Evolutionary conservation across 1,140 invertebrate species (phyloP).

Genomic region (Sycophaga agraensis): DNA sequence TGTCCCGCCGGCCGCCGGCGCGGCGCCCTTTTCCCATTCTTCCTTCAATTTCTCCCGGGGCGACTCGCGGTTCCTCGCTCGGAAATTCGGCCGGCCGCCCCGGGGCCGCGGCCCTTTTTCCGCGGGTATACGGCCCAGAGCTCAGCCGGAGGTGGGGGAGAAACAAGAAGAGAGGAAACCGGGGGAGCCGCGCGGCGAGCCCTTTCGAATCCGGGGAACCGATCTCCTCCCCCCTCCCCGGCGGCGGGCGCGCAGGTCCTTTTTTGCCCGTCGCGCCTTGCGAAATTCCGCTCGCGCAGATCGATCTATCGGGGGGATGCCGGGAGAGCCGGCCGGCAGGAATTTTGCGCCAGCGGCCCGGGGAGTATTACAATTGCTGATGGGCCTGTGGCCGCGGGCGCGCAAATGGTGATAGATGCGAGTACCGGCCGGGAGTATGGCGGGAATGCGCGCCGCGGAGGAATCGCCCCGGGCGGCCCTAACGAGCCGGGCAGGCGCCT

Average conservation of each 20-base stretch:
- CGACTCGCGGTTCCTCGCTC: not conserved
- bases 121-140: too few relatives aligned
- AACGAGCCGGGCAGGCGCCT: too few relatives aligned
- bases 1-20: not conserved
- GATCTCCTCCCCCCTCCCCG: too few relatives aligned
- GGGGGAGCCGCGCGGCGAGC: too few relatives aligned
- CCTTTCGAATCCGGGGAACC: too few relatives aligned
- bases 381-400: not conserved
- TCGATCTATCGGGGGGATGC: conserved; percentile 12
- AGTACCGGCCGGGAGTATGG: not conserved
- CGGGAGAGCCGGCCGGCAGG: too few relatives aligned
- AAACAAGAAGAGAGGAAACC: too few relatives aligned
- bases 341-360: not conserved
- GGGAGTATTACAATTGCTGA: conserved; percentile 22
- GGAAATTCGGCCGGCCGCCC: not conserved
- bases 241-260: too few relatives aligned
- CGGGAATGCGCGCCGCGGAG: not conserved
- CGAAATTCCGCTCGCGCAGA: not conserved
- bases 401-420: conserved; percentile 12
- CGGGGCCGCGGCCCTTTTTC: not conserved
- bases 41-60: conserved; percentile 25
- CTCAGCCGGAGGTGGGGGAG: too few relatives aligned
- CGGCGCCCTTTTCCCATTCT: conserved; percentile 14
- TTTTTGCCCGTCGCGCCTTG: not conserved
- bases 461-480: not conserved